phyloP scores from a whole-genome alignment of 2,888 invertebrate species.

The Ephialtes manifestator region DNA sequence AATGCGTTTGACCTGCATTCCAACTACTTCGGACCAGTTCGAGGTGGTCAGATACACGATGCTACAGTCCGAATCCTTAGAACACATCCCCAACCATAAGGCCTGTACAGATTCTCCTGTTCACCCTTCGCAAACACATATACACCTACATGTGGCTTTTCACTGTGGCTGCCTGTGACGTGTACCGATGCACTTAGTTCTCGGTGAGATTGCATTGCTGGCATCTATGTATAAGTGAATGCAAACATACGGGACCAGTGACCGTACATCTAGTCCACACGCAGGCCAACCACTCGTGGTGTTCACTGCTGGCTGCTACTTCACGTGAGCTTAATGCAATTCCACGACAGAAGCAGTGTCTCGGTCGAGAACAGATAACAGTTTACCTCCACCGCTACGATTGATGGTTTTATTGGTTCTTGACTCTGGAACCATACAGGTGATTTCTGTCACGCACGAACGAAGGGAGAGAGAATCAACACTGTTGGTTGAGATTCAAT shows the following conservation, averaged over 20 bases:
- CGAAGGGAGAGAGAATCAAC: neutral
- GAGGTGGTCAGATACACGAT: neutral
- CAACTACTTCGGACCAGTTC: neutral
- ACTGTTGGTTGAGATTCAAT: neutral
- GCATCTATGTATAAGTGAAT: neutral
- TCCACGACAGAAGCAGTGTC: neutral
- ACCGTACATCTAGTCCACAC: constrained; percentile 29
- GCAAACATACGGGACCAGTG: constrained; percentile 26
- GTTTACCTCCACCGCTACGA: constrained; percentile 1
- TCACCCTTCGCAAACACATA: neutral
- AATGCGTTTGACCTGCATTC: constrained; percentile 11
- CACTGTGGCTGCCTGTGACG: constrained; percentile 25
- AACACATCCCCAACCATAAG: neutral
- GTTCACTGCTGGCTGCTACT: constrained; percentile 19
- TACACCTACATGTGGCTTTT: constrained; percentile 31
- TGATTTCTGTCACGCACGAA: neutral
- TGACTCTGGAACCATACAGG: neutral
- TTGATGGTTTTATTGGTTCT: neutral
- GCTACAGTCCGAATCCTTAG: too few species aligned
- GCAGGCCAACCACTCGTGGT: constrained; percentile 6
- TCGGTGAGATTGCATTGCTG: constrained; percentile 6
- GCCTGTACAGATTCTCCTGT: constrained; percentile 8
- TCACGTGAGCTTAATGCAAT: neutral
- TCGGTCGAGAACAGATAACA: neutral
- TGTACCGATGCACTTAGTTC: constrained; percentile 38